These are phyloP conservation scores for Acanthosoma haemorrhoidale DNA, from an alignment of 2,888 invertebrate genomes.

Conservation along the genomic window DNA sequence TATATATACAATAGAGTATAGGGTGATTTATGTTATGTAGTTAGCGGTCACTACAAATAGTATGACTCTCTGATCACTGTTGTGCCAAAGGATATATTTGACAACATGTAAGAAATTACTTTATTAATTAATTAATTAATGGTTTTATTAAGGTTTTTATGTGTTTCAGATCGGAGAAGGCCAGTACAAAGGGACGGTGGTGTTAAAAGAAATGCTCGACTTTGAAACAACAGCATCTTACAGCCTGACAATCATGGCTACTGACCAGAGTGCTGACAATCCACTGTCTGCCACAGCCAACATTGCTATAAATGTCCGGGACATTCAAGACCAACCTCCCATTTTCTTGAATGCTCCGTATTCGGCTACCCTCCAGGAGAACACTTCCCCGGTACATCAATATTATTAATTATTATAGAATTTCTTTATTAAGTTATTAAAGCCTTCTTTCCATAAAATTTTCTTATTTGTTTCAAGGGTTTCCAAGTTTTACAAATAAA, in stretches of 20 bases:
- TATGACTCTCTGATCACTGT: too few relatives aligned
- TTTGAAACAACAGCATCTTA: conserved; percentile 72
- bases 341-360: conserved; percentile 75
- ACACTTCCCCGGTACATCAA: conserved; percentile 56
- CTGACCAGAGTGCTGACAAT: conserved; percentile 53
- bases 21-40: too few relatives aligned
- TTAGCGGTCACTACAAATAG: too few relatives aligned
- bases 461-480: conserved; percentile 46
- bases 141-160: too few relatives aligned
- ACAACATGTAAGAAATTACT: too few relatives aligned
- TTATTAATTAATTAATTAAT: too few relatives aligned
- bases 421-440: background rate
- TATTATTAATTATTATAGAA: too few relatives aligned
- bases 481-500: conserved; percentile 64
- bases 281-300: conserved; percentile 64
- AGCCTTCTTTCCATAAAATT: background rate
- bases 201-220: conserved; percentile 62
- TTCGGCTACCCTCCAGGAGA: conserved; percentile 69
- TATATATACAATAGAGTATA: too few relatives aligned
- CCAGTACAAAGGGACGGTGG: conserved; percentile 63
- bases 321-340: conserved; percentile 78
- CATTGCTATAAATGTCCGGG: conserved; percentile 67
- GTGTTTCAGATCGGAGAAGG: conserved; percentile 58
- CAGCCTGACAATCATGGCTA: conserved; percentile 61
- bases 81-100: too few relatives aligned